These are phyloP conservation scores for Artemia franciscana DNA, from an alignment of 1,140 invertebrate species.

Conservation along the genomic window DNA sequence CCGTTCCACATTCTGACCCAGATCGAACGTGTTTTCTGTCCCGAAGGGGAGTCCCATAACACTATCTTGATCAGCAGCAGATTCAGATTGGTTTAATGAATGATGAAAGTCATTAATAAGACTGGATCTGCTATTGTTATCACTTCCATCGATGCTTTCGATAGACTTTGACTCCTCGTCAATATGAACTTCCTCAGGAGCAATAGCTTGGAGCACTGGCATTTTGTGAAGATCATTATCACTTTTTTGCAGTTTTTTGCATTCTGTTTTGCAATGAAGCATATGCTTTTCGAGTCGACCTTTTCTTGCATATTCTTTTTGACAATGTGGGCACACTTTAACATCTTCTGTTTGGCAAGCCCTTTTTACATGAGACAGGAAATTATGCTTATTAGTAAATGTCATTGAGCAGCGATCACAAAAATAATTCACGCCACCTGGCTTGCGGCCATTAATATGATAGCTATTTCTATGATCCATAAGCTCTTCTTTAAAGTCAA, in stretches of 20 bases:
- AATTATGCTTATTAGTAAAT: not conserved
- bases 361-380: not conserved
- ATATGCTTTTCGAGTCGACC: not conserved
- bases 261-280: not conserved
- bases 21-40: not conserved
- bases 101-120: not conserved
- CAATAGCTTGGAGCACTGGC: not conserved
- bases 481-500: not conserved
- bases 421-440: not conserved
- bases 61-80: not conserved
- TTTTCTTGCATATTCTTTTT: not conserved
- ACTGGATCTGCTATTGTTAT: not conserved
- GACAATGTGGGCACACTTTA: not conserved
- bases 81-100: not conserved
- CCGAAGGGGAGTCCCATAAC: not conserved
- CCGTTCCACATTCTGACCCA: not conserved
- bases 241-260: not conserved
- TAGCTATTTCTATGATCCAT: not conserved
- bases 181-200: not conserved
- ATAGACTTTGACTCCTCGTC: not conserved
- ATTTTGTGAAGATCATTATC: not conserved
- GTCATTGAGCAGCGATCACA: not conserved
- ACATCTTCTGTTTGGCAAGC: not conserved
- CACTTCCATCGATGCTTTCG: not conserved
- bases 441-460: not conserved